phyloP scores from a whole-genome alignment of 1,140 invertebrate species.

The Sycobia sp. region DNA sequence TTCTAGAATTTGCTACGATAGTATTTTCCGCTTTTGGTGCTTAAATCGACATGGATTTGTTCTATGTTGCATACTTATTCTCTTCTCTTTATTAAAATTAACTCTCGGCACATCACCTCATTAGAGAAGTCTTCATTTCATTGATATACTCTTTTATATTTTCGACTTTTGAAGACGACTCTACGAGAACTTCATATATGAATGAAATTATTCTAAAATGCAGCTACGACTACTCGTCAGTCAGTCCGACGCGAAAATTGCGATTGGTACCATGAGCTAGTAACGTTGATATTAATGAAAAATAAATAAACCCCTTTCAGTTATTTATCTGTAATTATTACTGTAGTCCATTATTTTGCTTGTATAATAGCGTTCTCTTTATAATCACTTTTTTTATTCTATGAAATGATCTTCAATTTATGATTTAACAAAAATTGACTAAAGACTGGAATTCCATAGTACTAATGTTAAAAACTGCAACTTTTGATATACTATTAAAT shows the following conservation, averaged over 20 bases:
- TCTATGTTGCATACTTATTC: neutral
- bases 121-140: conserved; percentile 14
- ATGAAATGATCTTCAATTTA: conserved; percentile 15
- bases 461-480: neutral
- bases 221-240: neutral
- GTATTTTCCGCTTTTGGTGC: conserved; percentile 14
- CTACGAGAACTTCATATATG: conserved; percentile 10
- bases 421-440: conserved; percentile 1
- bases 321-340: conserved; percentile 25
- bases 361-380: conserved; percentile 34
- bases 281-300: conserved; percentile 35
- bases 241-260: conserved; percentile 2
- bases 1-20: conserved; percentile 13
- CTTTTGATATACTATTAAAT: too few species aligned
- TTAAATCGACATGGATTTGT: conserved; percentile 24
- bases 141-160: conserved; percentile 21
- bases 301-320: conserved; percentile 45
- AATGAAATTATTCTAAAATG: conserved; percentile 22
- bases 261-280: conserved; percentile 30
- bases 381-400: conserved; percentile 12
- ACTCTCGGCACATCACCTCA: conserved; percentile 27
- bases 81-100: conserved; percentile 28
- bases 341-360: conserved; percentile 15
- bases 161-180: conserved; percentile 27
- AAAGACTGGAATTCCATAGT: conserved; percentile 35